Evolutionary conservation across 2,888 invertebrate species (phyloP), one percentile per base, ranked within the genome.

Genomic region (Odontocolon sp.): DNA sequence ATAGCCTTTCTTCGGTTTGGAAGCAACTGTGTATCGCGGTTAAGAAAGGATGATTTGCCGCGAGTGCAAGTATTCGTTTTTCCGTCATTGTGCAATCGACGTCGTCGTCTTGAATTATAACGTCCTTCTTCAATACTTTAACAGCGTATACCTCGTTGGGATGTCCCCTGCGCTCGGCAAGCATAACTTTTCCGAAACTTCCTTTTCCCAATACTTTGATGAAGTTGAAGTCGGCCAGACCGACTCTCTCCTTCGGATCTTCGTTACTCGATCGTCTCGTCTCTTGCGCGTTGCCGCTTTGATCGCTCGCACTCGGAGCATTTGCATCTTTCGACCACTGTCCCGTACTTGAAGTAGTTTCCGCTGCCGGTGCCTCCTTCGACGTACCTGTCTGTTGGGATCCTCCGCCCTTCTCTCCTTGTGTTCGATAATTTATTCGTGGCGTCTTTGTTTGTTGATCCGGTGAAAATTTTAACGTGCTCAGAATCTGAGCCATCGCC

Each of bases 81-180:
- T 99, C 99, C 77, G 98, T 98, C 95, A 99, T 98, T 69, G 99
- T 99, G 91, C 99, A 99, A 91, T 99, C 99, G 70, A 99, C 99
- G 92, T 99, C 99, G 91, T 99, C 99, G 91, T 99, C 99, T 92
- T 99, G 98, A 87, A 99, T 96, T 82, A 99, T 99, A 40, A 97
- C 97, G 92, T 98, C 98, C 91, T 99, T 99, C 92, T 98, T 98
- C 87, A 99, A 92, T 83, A 98, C 95, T 90, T 96, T 96, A 75
- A 96, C 94, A 8, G 96, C 96, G 89, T 95, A 96, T 82, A 96
- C 95, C 92, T 99, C 98, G 73, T 98, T 98, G 1, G 90, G 85
- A 14, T 96, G 95, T 81, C 95, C 96, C 91, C 96, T 97, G 90
- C 95, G 95, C 91, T 99, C 99, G 0, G 99, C 99, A 77, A 99